Base-by-base conservation (phyloP, 2,113 vertebrate genomes). In the Scomber colias region DNA sequence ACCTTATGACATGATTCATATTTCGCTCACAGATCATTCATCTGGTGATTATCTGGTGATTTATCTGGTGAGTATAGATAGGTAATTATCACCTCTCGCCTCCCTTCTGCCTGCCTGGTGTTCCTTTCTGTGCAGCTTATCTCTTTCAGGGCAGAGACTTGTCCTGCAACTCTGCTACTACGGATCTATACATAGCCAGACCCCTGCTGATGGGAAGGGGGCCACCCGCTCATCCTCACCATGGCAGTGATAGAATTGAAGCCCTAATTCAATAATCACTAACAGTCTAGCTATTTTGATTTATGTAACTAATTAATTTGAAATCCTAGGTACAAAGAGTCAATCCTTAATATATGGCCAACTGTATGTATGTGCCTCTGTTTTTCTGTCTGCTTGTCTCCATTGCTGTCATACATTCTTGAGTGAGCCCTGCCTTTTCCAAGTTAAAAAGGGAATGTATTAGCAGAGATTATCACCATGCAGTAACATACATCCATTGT, bases 161-260 rank as follows among this genome's bases (percentile, higher is more conserved):
- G 67, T 64, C 17, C 45, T 35, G 59, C 50, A 55, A 62, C 69
- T 54, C 48, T 63, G 67, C 75, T 85, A 76, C 67, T 77, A 31
- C 35, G 16, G 61, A 31, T 67, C 80, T 89, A 87, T 75, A 82
- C 76, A 89, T 88, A 91, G 84, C 56, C 54, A 24, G 61, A 71
- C 30, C 70, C 71, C 54, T 57, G 68, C 45, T 77, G 57, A 70
- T 66, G 62, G 17, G 57, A 55, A 4, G n/a, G 44, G 31, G 60
- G 46, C 31, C 50, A 24, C 53, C 61, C 14, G 53, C 62, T 71
- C 44, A 68, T 82, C 61, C 68, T 68, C 31, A 27, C 45, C 17
- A 15, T 73, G 66, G 53, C n/a, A 56, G 67, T 57, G 71, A 83
- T 17, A 79, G 51, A 82, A 86, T 79, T 80, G 59, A 67, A 79